Evolutionary conservation across 2,888 invertebrate genomes (phyloP), one percentile per base, ranked within the genome.

Genomic region (Tuta absoluta): DNA sequence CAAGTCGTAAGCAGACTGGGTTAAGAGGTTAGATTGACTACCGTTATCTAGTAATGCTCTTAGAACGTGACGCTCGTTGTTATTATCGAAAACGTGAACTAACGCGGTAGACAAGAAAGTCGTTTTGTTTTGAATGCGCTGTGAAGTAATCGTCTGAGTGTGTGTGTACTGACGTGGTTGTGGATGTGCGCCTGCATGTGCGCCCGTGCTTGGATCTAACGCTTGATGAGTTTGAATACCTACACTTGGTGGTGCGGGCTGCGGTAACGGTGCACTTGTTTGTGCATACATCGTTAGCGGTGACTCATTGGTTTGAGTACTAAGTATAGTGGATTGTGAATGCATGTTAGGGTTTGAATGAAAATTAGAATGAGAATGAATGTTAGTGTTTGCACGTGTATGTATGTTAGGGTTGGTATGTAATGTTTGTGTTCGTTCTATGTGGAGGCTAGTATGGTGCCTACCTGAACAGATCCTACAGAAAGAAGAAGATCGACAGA

Each of bases 401-500:
- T 12, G 2, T 41, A 14, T 14, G 12, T 33, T 14, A 8, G 48
- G n/a, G 33, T 62, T 48, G 24, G 28, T 21, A 48, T 48, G n/a
- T 17, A 17, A 17, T 48, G 19, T 12, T 48, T 17, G 48, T 17
- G 48, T 48, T 12, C 48, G 48, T 12, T 48, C 48, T 23, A 51
- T 37, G 41, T 62, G 66, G 53, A 64, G 45, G 11, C 60, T 49
- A 7, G 66, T 63, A 33, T 67, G 66, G 45, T 67, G 66, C 51
- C 65, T 67, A 23, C 66, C 65, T 48, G 63, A 45, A 49, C 66
- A 66, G 21, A 33, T 60, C 37, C 57, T 45, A 49, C 66, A 66
- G 2, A 5, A 28, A 41, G 17, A 33, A 7, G 56, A 38, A 2
- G 65, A 53, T 23, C 63, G 60, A 53, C 66, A 67, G 28, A 63